Evolutionary conservation across 2,888 invertebrate species (phyloP), one percentile per base, ranked within the genome.

Genomic region (Exephanes ischioxanthus): DNA sequence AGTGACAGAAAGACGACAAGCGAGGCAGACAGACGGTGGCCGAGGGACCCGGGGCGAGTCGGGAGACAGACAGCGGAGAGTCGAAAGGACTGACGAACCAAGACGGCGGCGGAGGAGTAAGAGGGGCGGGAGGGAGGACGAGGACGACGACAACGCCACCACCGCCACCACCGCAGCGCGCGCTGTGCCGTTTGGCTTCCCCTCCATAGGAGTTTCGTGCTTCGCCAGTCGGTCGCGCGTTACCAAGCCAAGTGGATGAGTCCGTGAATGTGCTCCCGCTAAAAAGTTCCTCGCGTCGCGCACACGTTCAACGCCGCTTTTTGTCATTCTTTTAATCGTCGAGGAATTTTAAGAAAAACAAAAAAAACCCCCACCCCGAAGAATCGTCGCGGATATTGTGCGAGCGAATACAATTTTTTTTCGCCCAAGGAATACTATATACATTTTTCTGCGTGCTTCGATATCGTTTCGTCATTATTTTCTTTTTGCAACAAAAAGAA

Each of bases 151-250:
- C 70, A 53, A 48, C 87, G 86, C 86, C 87, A 80, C 81, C 78
- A 73, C 84, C 83, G 78, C 86, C 83, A 81, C 83, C 80, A 77
- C 84, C 76, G 79, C 80, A 79, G 37, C 81, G 68, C 55, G 76
- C 79, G 58, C 81, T 73, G 73, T 72, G 66, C 71, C 22, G 26
- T 61, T 45, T 11, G 55, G 73, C 37, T 70, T 55, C 81, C 81
- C 63, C 82, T 76, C 76, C 55, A 66, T 66, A 67, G 80, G 75
- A 75, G 41, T 83, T 58, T 77, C 70, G 78, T 77, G 87, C 86
- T 88, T 88, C 84, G 90, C 87, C 91, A 93, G 93, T 93, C 90
- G 92, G 90, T 92, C 91, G 93, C 92, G 93, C 92, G 93, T 92
- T 92, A 90, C 92, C 92, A 90, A 92, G 89, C 91, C 85, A 90